Conservation (phyloP, 2,888 invertebrate species). For the Cryptocephalus primarius region DNA sequence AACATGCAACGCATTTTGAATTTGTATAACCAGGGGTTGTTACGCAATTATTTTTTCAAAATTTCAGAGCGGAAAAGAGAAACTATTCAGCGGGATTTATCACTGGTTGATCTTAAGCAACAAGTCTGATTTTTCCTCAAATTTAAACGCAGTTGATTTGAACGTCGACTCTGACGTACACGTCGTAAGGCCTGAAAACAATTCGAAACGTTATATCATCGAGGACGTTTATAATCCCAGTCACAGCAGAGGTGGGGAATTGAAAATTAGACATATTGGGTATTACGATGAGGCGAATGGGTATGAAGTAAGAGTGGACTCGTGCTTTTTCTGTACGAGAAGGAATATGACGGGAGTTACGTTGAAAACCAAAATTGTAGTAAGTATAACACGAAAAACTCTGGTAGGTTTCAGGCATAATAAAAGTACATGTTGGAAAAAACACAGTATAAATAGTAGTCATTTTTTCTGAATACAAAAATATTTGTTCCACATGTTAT, state of each 20-base stretch:
- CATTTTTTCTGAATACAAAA: too few species aligned
- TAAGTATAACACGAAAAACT: too few species aligned
- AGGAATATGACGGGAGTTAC: too few species aligned
- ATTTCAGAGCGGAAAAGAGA: conserved; percentile 15
- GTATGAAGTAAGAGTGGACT: conserved; percentile 3
- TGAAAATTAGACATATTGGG: conserved; percentile 14
- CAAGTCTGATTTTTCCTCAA: conserved; percentile 9
- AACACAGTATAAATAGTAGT: too few species aligned
- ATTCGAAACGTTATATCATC: conserved; percentile 6
- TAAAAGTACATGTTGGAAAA: too few species aligned
- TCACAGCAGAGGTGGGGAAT: conserved; percentile 16
- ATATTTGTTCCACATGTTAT: too few species aligned
- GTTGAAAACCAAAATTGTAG: too few species aligned
- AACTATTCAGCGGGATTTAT: conserved; percentile 18
- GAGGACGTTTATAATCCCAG: conserved; percentile 22
- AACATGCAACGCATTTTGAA: too few species aligned
- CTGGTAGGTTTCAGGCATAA: too few species aligned
- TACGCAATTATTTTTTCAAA: too few species aligned
- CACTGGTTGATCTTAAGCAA: conserved; percentile 20
- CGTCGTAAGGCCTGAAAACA: conserved; percentile 10
- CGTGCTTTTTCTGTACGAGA: too few species aligned
- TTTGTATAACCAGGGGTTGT: too few species aligned
- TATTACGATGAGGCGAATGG: conserved; percentile 13
- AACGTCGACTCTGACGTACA: conserved; percentile 21
- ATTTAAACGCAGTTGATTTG: conserved; percentile 16